These are phyloP conservation scores for Conops quadrifasciatus DNA, from an alignment of 2,888 invertebrate species.

Conservation along the genomic window DNA sequence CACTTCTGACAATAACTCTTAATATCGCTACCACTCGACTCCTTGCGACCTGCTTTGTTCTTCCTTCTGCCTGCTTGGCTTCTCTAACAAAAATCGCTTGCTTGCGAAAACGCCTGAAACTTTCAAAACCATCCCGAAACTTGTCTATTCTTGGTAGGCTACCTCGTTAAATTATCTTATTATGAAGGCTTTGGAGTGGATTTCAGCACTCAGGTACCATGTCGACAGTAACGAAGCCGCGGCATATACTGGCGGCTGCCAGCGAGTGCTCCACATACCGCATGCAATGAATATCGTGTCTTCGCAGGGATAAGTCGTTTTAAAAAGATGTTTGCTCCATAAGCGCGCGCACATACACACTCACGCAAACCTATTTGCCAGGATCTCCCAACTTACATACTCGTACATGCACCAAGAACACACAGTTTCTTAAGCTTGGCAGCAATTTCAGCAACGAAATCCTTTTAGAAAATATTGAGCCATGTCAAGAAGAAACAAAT, in stretches of 20 bases:
- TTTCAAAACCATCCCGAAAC: no score
- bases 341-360: background rate
- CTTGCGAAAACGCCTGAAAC: no score
- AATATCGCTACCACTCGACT: no score
- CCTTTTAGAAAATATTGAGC: slow-evolving; percentile 26
- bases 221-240: no score
- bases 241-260: background rate
- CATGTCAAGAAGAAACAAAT: background rate
- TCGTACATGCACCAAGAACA: no score
- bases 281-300: no score
- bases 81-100: no score
- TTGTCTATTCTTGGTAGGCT: background rate
- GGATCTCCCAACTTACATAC: no score
- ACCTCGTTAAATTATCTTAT: slow-evolving; percentile 29
- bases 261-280: background rate
- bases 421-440: background rate
- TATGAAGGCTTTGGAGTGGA: slow-evolving; percentile 16
- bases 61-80: no score
- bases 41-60: no score
- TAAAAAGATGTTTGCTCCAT: slow-evolving; percentile 5
- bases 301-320: background rate
- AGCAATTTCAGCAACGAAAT: slow-evolving; percentile 29
- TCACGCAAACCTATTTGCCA: background rate
- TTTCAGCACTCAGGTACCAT: slow-evolving; percentile 3
- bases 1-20: no score